These are phyloP conservation scores for Adelosebastes latens DNA, from an alignment of 2,797 vertebrate species.

Conservation along the genomic window DNA sequence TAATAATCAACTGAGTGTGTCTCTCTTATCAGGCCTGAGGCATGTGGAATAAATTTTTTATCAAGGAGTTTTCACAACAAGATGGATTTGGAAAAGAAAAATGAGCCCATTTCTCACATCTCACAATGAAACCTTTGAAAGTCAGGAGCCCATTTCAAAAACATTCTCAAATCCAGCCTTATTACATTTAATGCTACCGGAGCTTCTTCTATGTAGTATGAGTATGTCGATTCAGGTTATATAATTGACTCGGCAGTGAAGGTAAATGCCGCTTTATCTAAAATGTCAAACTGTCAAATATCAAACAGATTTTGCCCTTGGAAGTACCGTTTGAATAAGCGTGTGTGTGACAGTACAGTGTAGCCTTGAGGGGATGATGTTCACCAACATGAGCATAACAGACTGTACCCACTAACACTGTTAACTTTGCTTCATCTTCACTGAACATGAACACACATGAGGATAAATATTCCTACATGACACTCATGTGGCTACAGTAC, in stretches of 20 bases:
- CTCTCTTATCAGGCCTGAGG: slow-evolving; percentile 35
- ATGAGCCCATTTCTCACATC: slow-evolving; percentile 5
- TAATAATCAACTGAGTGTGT: slow-evolving; percentile 58
- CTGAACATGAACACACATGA: not conserved
- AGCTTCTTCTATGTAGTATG: not conserved
- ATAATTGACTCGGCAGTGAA: not conserved
- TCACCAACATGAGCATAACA: not conserved
- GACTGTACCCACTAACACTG: not conserved
- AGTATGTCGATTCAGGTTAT: not conserved
- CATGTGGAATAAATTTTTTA: slow-evolving; percentile 49
- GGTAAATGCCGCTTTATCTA: not conserved
- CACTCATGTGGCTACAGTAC: not conserved
- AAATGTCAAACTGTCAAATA: not conserved
- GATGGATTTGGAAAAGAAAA: not conserved
- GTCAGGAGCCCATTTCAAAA: not conserved
- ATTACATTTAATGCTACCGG: not conserved
- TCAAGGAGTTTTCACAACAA: slow-evolving; percentile 26
- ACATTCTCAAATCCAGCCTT: not conserved
- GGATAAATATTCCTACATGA: not conserved
- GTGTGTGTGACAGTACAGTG: not conserved
- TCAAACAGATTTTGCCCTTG: not conserved
- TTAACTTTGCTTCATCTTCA: not conserved
- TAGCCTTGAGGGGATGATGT: not conserved
- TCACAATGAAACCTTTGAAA: not conserved
- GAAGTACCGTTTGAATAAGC: not conserved